Conservation (phyloP, 1,140 invertebrate genomes). For the roundworm (Caenorhabditis elegans) region DNA sequence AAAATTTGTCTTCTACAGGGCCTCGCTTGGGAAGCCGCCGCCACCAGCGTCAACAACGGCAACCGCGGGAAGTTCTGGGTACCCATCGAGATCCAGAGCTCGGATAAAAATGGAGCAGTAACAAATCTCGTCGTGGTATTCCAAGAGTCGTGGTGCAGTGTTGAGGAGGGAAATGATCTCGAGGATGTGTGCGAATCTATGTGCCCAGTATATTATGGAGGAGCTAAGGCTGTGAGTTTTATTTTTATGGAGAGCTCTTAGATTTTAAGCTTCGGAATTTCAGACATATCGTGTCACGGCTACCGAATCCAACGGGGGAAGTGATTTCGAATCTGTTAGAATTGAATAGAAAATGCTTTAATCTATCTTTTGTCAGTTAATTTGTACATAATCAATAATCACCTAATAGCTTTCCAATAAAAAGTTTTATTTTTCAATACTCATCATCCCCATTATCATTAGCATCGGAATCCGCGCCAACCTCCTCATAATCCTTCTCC, state of each 20-base stretch:
- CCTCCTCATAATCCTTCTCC: slow-evolving; percentile 73
- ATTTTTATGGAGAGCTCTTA: neutral
- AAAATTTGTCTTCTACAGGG: neutral
- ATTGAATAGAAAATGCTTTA: neutral
- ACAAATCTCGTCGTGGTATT: neutral
- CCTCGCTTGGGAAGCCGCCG: neutral
- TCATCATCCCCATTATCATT: slow-evolving; percentile 36
- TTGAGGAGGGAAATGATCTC: neutral
- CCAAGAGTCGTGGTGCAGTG: slow-evolving; percentile 24
- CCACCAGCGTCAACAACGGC: neutral
- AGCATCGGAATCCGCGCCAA: slow-evolving; percentile 29
- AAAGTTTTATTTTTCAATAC: slow-evolving; percentile 3
- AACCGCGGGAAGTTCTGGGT: slow-evolving; percentile 1
- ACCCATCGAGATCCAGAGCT: slow-evolving; percentile 9
- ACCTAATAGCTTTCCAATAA: neutral
- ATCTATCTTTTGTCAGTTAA: too few species aligned
- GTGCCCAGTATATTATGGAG: slow-evolving; percentile 11
- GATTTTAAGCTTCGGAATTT: neutral
- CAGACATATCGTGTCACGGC: slow-evolving; percentile 10
- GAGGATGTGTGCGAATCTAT: slow-evolving; percentile 17
- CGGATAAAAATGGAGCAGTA: neutral
- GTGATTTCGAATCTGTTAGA: neutral
- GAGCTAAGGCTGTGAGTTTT: slow-evolving; percentile 12
- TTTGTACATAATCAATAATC: too few species aligned
- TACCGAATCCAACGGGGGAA: neutral